A percentile compares a stretch with the other conserved stretches of the same genome.
These are phyloP conservation scores for Meandrina meandrites DNA, from an alignment of 92 coral and sea anemone species.

Conservation along the genomic window DNA sequence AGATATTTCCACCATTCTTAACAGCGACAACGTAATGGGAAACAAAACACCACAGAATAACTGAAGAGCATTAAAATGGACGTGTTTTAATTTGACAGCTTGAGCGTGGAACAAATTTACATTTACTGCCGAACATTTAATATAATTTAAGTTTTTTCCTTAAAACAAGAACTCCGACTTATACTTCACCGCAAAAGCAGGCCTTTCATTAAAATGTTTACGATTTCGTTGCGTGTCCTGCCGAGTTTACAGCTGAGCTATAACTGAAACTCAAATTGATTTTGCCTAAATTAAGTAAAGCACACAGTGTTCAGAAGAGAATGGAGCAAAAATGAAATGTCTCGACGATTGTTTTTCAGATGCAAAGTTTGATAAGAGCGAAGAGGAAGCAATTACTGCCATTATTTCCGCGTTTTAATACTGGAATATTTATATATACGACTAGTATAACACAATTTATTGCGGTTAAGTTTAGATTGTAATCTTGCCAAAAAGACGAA, in stretches of 20 bases:
- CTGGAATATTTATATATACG: neutral
- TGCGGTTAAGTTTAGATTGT: neutral
- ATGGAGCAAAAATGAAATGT: neutral
- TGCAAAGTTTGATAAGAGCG: neutral
- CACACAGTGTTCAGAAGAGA: neutral
- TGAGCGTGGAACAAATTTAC: neutral
- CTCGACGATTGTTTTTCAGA: neutral
- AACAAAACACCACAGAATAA: neutral
- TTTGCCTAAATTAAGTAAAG: slow-evolving; percentile 3
- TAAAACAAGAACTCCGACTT: neutral
- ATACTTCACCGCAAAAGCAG: neutral
- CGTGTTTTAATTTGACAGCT: neutral
- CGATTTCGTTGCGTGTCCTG: neutral
- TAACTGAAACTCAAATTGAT: neutral
- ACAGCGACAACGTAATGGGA: neutral
- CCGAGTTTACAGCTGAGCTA: neutral
- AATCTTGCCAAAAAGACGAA: slow-evolving; percentile 9
- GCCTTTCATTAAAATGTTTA: slow-evolving; percentile 3
- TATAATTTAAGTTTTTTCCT: neutral
- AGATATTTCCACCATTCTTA: too few species aligned
- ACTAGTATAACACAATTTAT: neutral
- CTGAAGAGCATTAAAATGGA: neutral
- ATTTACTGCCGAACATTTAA: neutral
- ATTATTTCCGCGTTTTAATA: slow-evolving; percentile 14
- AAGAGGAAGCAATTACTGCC: neutral